Base-by-base conservation (phyloP, 64 coral and sea anemone genomes). In the Montipora cactus region DNA sequence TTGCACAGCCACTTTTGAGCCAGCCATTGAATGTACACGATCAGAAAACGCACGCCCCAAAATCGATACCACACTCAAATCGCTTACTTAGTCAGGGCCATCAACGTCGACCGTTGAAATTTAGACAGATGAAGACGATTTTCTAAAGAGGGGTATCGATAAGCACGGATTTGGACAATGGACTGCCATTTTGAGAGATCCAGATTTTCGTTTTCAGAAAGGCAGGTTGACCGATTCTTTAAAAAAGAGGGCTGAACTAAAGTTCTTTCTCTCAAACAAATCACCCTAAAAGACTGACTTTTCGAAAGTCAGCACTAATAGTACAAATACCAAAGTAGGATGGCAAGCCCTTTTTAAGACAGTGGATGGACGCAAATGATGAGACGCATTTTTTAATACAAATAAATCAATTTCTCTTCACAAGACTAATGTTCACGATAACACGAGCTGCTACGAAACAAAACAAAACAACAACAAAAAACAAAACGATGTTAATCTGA, bases 161-260 rank as follows among this genome's bases (percentile, higher is more conserved):
- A 67, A 45, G 14, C 74, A 92, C 79, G 80, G 90, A n/a, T 92
- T 84, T 85, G 90, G 90, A 18, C 79, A 66, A 52, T 92, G 90
- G 90, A 51, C 90, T 5, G 79, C 70, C 11, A 75, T 84, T 55
- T 74, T 81, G 90, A 77, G 37, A 37, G 37, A 37, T 75, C 72
- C 47, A 48, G 47, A 92, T 7, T 85, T 81, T 18, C 58, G 75
- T 6, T 84, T 92, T 59, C 46, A 82, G 58, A 69, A 92, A 45
- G 69, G 90, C 71, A 92, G 90, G 47, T 75, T 67, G 18, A 67
- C 80, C 3, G 59, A 92, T 55, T 92, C 90, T 5, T 55, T 55
- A 55, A 5, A 55, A 10, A 5, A 55, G 52, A 55, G 52, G 52
- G 52, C 52, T 55, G 52, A 55, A 55, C 59, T 92, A 3, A 77